A percentile compares a stretch with the other conserved stretches of the same genome.
These are phyloP conservation scores for Ormyrus rosae DNA, from an alignment of 2,888 invertebrate genomes.

Conservation along the genomic window DNA sequence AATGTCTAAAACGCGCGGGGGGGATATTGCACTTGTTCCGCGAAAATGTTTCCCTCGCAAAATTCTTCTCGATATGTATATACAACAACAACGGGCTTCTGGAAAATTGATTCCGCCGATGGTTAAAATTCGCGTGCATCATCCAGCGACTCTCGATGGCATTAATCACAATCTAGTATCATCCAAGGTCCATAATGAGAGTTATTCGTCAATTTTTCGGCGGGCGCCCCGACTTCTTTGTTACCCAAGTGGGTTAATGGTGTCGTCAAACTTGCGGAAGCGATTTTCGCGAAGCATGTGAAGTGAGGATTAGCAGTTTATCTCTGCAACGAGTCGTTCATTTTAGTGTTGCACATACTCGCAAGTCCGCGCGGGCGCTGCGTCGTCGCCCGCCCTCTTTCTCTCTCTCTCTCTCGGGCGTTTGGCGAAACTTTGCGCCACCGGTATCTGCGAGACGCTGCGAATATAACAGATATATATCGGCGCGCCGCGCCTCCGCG, in stretches of 20 bases:
- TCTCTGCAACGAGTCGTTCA: slow-evolving; percentile 58
- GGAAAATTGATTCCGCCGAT: too few relatives aligned
- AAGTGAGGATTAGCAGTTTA: slow-evolving; percentile 64
- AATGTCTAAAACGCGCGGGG: too few relatives aligned
- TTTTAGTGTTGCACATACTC: slow-evolving; percentile 49
- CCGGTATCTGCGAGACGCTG: slow-evolving; percentile 12
- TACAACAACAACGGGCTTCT: too few relatives aligned
- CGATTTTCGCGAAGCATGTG: slow-evolving; percentile 64
- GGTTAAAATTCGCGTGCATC: not conserved
- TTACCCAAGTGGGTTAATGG: slow-evolving; percentile 65
- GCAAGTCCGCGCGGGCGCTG: not conserved
- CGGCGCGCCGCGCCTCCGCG: too few relatives aligned
- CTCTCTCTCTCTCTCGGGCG: not conserved
- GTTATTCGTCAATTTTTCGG: slow-evolving; percentile 48
- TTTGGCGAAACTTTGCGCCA: slow-evolving; percentile 40
- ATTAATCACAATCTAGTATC: slow-evolving; percentile 38
- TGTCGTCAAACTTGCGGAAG: slow-evolving; percentile 64
- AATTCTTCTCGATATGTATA: too few relatives aligned
- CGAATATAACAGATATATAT: not conserved
- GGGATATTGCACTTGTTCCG: too few relatives aligned
- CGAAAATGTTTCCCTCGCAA: too few relatives aligned
- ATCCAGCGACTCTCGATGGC: slow-evolving; percentile 13
- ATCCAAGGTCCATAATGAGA: slow-evolving; percentile 37
- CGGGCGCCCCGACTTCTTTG: slow-evolving; percentile 56
- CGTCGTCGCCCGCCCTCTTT: not conserved